These are phyloP conservation scores for Prunella strophiata DNA, from an alignment of 2,797 vertebrate species.

Conservation along the genomic window DNA sequence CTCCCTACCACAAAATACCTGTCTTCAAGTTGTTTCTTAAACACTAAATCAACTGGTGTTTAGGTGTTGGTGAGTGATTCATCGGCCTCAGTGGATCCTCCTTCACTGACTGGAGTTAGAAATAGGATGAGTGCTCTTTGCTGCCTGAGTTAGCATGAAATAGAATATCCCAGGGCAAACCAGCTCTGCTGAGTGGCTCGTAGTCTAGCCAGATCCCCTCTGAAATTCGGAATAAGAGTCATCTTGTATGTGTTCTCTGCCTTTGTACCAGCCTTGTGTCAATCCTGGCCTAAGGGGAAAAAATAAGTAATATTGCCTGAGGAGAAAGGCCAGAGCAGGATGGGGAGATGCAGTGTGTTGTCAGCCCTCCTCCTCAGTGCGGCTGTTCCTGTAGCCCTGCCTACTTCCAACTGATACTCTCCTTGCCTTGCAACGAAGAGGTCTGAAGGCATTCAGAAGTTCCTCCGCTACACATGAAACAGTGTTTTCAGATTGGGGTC, in stretches of 20 bases:
- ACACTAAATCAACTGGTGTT: background rate
- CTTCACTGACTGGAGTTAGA: background rate
- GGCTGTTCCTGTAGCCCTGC: background rate
- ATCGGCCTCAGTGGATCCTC: background rate
- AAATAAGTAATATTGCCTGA: background rate
- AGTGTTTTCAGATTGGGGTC: background rate
- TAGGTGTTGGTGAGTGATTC: background rate
- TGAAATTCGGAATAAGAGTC: background rate
- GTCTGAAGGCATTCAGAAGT: background rate
- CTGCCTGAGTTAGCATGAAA: background rate
- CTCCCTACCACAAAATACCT: background rate
- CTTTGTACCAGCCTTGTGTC: background rate
- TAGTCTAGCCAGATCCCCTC: background rate
- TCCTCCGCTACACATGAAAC: background rate
- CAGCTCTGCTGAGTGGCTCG: background rate
- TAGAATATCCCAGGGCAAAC: background rate
- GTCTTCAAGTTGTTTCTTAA: background rate
- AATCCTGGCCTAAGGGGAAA: background rate
- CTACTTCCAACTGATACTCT: background rate
- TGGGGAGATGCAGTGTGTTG: background rate
- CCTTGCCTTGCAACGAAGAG: background rate
- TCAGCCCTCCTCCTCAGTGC: background rate
- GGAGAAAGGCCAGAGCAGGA: background rate
- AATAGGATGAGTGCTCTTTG: background rate
- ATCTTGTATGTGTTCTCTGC: fast-evolving